These are phyloP conservation scores for Budorcas taxicolor DNA, from an alignment of 2,113 vertebrate genomes.

Conservation along the genomic window DNA sequence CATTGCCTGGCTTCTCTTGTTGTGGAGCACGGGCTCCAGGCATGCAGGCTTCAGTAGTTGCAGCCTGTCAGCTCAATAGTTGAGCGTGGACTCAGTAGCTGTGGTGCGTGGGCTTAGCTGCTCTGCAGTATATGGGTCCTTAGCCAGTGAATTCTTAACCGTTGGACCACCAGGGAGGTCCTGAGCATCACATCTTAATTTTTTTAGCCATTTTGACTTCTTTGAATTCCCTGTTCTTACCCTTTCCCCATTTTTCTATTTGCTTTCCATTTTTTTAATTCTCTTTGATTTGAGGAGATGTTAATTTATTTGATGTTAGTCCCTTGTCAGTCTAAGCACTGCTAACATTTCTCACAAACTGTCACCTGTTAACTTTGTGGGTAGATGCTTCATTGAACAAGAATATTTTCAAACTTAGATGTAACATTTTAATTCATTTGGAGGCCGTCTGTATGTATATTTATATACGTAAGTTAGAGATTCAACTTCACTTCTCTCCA, in stretches of 20 bases:
- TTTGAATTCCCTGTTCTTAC: neutral
- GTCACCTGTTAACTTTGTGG: neutral
- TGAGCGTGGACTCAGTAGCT: neutral
- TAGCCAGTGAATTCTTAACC: neutral
- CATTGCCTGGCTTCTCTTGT: neutral
- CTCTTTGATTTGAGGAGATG: neutral
- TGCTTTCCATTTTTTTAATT: neutral
- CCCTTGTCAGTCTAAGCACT: neutral
- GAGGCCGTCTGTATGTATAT: neutral
- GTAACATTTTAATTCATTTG: neutral
- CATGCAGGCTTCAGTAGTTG: neutral
- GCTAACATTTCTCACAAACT: neutral
- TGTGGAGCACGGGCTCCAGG: fast-evolving
- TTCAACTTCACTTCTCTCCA: neutral
- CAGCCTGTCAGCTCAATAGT: neutral
- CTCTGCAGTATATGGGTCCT: neutral
- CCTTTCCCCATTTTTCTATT: neutral
- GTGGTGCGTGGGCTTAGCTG: neutral
- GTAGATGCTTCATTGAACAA: neutral
- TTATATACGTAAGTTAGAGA: neutral
- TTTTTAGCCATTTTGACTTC: neutral
- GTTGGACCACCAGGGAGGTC: neutral
- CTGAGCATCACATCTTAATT: neutral
- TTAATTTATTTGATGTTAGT: neutral
- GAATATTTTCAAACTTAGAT: neutral